These are phyloP conservation scores for Siphonodentalium dalli DNA, from an alignment of 2,888 invertebrate species.

Conservation along the genomic window DNA sequence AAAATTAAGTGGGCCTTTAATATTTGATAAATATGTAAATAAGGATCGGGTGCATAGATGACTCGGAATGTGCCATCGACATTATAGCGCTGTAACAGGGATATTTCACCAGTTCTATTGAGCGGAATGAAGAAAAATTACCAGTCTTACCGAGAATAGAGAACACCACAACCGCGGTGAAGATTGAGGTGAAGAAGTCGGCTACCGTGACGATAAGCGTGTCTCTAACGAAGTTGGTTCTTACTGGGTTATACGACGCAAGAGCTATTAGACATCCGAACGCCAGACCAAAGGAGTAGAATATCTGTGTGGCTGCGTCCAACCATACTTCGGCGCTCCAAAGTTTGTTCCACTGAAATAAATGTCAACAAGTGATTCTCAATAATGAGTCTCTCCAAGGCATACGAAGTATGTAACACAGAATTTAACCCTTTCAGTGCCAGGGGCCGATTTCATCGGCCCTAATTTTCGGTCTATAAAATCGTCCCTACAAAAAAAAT, in stretches of 20 bases:
- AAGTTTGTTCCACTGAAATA: slow-evolving; percentile 79
- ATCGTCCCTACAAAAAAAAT: too few species aligned
- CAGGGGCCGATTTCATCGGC: too few species aligned
- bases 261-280: slow-evolving; percentile 95
- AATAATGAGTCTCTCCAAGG: background rate
- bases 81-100: too few species aligned
- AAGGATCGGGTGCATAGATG: too few species aligned
- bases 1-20: too few species aligned
- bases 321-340: slow-evolving; percentile 90
- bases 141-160: slow-evolving; percentile 78
- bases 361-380: slow-evolving; percentile 16
- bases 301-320: slow-evolving; percentile 95
- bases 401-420: too few species aligned
- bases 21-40: too few species aligned
- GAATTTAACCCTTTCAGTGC: too few species aligned
- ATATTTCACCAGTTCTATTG: too few species aligned
- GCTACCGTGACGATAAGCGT: slow-evolving; percentile 88
- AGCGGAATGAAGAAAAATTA: too few species aligned
- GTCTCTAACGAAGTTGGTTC: slow-evolving; percentile 92
- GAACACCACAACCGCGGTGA: slow-evolving; percentile 95
- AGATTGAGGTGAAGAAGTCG: slow-evolving; percentile 93
- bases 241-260: slow-evolving; percentile 92
- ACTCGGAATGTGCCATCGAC: too few species aligned
- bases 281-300: slow-evolving; percentile 93
- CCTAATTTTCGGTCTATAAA: too few species aligned